These are phyloP conservation scores for Cheilosia grossa DNA, from an alignment of 2,888 invertebrate species.

Conservation along the genomic window DNA sequence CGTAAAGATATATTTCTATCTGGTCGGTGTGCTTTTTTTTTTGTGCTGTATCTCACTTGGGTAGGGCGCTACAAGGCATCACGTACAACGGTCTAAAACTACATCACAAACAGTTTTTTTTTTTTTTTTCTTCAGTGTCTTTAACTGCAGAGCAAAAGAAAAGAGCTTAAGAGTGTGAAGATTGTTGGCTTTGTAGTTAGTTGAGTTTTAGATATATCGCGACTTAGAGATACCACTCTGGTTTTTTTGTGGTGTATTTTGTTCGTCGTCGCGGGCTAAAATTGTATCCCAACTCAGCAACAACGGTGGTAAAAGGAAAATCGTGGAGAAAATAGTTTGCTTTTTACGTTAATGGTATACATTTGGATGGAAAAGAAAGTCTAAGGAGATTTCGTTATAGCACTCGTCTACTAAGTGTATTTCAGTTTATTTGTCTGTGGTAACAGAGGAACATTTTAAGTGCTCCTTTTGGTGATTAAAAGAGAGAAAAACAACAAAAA, in stretches of 20 bases:
- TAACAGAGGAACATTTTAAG: conserved; percentile 39
- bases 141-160: conserved; percentile 56
- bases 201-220: conserved; percentile 69
- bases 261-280: conserved; percentile 42
- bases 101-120: conserved; percentile 55
- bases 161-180: conserved; percentile 72
- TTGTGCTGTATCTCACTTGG: conserved; percentile 39
- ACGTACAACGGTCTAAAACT: conserved; percentile 61
- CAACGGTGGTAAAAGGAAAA: conserved; percentile 57
- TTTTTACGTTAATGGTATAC: conserved; percentile 50
- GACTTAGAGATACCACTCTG: conserved; percentile 64
- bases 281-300: conserved; percentile 44
- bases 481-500: conserved; percentile 12
- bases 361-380: conserved; percentile 61
- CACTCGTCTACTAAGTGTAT: conserved; percentile 3
- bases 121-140: conserved; percentile 34
- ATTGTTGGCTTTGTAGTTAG: conserved; percentile 71
- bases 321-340: conserved; percentile 62
- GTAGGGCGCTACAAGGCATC: conserved; percentile 54
- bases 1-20: conserved; percentile 59
- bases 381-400: conserved; percentile 49
- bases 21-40: conserved; percentile 33
- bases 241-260: conserved; percentile 21
- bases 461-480: conserved; percentile 34
- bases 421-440: conserved; percentile 39